Evolutionary conservation across 2,797 vertebrate species (phyloP).

Genomic region (Myotis myotis): DNA sequence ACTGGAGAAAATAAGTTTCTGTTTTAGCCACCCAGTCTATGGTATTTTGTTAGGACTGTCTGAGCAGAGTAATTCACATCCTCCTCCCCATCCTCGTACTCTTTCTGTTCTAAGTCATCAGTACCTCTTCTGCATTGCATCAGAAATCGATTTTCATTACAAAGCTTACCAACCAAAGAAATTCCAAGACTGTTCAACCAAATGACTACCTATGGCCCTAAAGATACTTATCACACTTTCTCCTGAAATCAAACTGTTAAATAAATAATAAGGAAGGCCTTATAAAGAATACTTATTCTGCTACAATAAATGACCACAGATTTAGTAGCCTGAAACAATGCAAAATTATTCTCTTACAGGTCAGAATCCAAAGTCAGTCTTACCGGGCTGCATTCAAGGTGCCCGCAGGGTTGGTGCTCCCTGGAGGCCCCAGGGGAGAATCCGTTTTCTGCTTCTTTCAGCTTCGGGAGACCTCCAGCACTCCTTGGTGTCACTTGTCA

Average conservation of each 20-base stretch:
- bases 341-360: not conserved
- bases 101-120: not conserved
- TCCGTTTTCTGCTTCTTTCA: not conserved
- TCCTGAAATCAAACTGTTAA: not conserved
- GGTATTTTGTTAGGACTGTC: not conserved
- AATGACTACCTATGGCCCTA: slow-evolving; percentile 23
- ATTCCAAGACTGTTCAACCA: slow-evolving; percentile 46
- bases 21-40: not conserved
- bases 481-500: not conserved
- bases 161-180: slow-evolving; percentile 19
- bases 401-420: not conserved
- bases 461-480: not conserved
- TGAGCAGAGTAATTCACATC: not conserved
- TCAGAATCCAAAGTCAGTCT: not conserved
- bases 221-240: not conserved
- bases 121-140: not conserved
- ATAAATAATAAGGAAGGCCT: not conserved
- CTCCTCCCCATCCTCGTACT: not conserved
- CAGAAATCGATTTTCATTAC: not conserved
- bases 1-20: not conserved
- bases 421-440: not conserved
- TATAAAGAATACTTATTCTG: not conserved
- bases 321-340: not conserved
- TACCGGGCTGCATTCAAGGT: not conserved
- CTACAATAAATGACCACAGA: not conserved